Percentiles rank a stretch among this genome's conserved stretches.
These are phyloP conservation scores for Bellardia pandia DNA, from an alignment of 2,888 invertebrate species.

Conservation along the genomic window DNA sequence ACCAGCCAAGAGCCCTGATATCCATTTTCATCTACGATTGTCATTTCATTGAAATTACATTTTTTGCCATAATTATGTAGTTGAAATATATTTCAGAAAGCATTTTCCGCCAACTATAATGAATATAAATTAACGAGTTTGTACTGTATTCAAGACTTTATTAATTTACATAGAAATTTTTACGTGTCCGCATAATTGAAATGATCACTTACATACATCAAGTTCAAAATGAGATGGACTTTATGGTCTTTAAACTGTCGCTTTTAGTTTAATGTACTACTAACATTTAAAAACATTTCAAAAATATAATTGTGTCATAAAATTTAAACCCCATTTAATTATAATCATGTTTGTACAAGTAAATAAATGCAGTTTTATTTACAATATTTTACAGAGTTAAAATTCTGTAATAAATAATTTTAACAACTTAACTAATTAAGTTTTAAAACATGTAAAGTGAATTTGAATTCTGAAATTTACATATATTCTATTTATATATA, in stretches of 20 bases:
- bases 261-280: slow-evolving; percentile 51
- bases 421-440: slow-evolving; percentile 20
- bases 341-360: background rate
- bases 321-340: slow-evolving; percentile 36
- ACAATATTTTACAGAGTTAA: background rate
- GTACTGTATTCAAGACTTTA: background rate
- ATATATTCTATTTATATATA: background rate
- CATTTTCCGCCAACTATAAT: too few species aligned
- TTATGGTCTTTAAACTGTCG: slow-evolving; percentile 65
- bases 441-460: background rate
- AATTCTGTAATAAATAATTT: background rate
- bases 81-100: too few species aligned
- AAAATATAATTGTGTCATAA: slow-evolving; percentile 22
- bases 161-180: background rate
- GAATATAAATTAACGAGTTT: too few species aligned
- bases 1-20: too few species aligned
- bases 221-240: slow-evolving; percentile 63
- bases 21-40: too few species aligned
- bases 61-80: too few species aligned
- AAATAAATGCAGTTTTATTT: background rate
- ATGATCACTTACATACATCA: slow-evolving; percentile 22
- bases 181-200: background rate
- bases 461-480: background rate
- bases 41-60: too few species aligned
- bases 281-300: slow-evolving; percentile 34